These are phyloP conservation scores for Zaprionus africanus DNA, from an alignment of 1,140 invertebrate species.

Conservation along the genomic window DNA sequence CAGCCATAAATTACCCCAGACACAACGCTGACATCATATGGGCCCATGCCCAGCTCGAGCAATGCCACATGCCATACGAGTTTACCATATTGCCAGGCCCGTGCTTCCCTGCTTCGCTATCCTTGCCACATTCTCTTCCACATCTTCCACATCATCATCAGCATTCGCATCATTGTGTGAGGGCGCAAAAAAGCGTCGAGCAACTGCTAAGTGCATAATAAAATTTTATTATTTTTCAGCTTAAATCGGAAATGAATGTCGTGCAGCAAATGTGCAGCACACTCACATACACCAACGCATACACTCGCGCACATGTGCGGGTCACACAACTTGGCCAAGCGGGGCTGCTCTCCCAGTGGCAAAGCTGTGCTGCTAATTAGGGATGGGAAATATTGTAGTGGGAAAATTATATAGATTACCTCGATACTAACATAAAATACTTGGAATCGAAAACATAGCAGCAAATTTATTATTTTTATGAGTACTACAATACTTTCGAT, in stretches of 20 bases:
- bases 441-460: no score
- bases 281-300: constrained; percentile 2
- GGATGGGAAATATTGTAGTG: neutral
- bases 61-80: neutral
- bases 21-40: constrained; percentile 40
- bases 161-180: constrained; percentile 27
- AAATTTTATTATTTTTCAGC: constrained; percentile 70
- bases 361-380: constrained; percentile 24
- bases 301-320: constrained; percentile 14
- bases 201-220: constrained; percentile 74
- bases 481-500: neutral
- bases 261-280: constrained; percentile 45
- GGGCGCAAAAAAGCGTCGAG: constrained; percentile 37
- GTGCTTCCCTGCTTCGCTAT: neutral
- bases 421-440: neutral
- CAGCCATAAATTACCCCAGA: constrained; percentile 60
- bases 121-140: constrained; percentile 4
- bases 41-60: neutral
- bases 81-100: constrained; percentile 25
- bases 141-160: constrained; percentile 30
- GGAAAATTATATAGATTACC: neutral
- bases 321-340: neutral
- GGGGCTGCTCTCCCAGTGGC: constrained; percentile 20
- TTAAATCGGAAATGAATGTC: constrained; percentile 71
- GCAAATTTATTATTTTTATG: no score